These are phyloP conservation scores for Ctenomys sociabilis DNA, from an alignment of 2,113 vertebrate species.

Conservation along the genomic window DNA sequence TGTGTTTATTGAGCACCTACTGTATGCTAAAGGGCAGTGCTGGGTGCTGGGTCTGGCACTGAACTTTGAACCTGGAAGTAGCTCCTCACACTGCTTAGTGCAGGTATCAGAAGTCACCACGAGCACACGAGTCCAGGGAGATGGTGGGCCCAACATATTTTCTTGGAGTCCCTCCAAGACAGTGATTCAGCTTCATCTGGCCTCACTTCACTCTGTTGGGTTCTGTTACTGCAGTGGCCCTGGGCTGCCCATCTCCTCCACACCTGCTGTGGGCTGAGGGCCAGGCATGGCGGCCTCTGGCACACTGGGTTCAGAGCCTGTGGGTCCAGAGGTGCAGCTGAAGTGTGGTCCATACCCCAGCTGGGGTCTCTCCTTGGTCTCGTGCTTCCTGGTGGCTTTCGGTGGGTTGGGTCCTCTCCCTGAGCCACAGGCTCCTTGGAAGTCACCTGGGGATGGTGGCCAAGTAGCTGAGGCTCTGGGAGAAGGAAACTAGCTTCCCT, in stretches of 20 bases:
- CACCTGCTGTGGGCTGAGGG: too few relatives aligned
- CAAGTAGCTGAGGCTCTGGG: rapidly evolving
- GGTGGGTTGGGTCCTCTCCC: not conserved
- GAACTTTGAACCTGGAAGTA: not conserved
- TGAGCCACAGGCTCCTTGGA: not conserved
- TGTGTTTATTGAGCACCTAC: not conserved
- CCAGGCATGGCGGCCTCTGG: not conserved
- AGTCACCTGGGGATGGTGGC: not conserved
- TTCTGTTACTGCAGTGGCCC: not conserved
- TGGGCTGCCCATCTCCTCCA: rapidly evolving
- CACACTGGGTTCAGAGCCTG: not conserved
- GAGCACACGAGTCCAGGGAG: not conserved
- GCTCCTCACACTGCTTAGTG: not conserved
- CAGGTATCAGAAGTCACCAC: not conserved
- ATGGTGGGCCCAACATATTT: rapidly evolving
- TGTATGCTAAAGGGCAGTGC: not conserved
- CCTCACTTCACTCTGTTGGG: rapidly evolving
- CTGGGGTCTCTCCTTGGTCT: not conserved
- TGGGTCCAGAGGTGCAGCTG: too few relatives aligned
- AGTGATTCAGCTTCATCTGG: rapidly evolving
- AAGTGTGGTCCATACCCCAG: too few relatives aligned
- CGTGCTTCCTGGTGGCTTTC: too few relatives aligned
- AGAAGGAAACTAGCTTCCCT: not conserved
- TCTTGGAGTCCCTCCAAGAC: not conserved
- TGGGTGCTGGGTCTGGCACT: not conserved